phyloP scores from a whole-genome alignment of 1,140 invertebrate species.

The Aleiodes sp. region DNA sequence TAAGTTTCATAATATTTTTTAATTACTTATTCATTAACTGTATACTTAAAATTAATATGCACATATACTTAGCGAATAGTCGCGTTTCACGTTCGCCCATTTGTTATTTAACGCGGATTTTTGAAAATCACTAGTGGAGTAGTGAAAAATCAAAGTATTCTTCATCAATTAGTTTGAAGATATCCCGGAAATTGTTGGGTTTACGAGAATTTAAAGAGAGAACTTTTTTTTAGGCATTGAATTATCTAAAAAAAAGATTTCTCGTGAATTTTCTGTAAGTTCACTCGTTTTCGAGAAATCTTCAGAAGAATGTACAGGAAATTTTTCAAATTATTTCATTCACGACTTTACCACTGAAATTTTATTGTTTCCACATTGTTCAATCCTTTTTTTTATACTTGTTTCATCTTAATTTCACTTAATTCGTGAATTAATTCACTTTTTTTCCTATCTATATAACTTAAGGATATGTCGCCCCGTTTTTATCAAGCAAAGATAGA shows the following conservation, averaged over 20 bases:
- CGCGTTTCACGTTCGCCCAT: constrained; percentile 32
- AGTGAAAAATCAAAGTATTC: neutral
- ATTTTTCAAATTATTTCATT: too few relatives aligned
- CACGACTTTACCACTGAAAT: too few relatives aligned
- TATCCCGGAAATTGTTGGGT: too few relatives aligned
- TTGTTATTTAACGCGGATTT: neutral
- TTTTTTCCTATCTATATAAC: constrained; percentile 28
- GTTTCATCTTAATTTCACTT: neutral
- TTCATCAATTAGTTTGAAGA: too few relatives aligned
- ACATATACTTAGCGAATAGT: constrained; percentile 47
- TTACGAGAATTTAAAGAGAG: too few relatives aligned
- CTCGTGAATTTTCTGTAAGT: too few relatives aligned
- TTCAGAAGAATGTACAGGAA: too few relatives aligned
- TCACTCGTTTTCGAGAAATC: too few relatives aligned
- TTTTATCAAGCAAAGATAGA: constrained; percentile 59
- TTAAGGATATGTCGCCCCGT: constrained; percentile 40
- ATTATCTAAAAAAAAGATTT: too few relatives aligned
- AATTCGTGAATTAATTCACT: neutral
- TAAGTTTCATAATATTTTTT: constrained; percentile 50
- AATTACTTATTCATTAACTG: constrained; percentile 59
- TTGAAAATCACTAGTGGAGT: too few relatives aligned
- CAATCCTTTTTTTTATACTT: neutral
- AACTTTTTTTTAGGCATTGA: too few relatives aligned
- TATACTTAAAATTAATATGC: constrained; percentile 41
- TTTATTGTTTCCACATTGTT: too few relatives aligned